Evolutionary conservation across 2,797 vertebrate genomes (phyloP).

Genomic region (Enteromius anoplus): DNA sequence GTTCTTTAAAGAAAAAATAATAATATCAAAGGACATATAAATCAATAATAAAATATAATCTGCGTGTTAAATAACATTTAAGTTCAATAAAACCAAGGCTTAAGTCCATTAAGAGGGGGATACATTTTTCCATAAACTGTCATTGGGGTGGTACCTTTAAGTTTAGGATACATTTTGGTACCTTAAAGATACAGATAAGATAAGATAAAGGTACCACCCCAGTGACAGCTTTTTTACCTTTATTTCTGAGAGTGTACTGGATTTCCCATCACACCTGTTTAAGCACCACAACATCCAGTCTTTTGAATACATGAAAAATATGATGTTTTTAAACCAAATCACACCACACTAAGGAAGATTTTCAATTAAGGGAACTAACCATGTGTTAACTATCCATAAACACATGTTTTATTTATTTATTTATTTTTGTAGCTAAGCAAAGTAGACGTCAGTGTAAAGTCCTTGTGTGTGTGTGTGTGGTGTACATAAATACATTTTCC

Average conservation of each 20-base stretch:
- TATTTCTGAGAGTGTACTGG: no score
- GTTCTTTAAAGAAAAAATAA: not conserved
- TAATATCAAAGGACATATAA: not conserved
- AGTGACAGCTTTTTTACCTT: no score
- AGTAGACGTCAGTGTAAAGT: not conserved
- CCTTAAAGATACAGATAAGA: no score
- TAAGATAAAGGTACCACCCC: no score
- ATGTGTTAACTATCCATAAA: no score
- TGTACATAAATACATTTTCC: slow-evolving; percentile 8
- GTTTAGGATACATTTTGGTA: not conserved
- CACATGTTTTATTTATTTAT: no score
- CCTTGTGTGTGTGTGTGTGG: not conserved
- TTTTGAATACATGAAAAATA: not conserved
- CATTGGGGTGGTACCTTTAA: no score
- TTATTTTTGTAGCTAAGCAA: not conserved
- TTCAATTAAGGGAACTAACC: no score
- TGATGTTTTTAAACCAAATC: not conserved
- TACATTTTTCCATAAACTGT: not conserved
- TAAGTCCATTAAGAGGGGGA: not conserved
- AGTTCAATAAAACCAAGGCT: not conserved
- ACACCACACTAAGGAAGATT: not conserved
- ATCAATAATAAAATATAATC: not conserved
- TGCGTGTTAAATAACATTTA: not conserved
- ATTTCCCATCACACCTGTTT: not conserved
- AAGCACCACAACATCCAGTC: not conserved